Conservation (phyloP, 2,888 invertebrate genomes). For the Meloe dianella region DNA sequence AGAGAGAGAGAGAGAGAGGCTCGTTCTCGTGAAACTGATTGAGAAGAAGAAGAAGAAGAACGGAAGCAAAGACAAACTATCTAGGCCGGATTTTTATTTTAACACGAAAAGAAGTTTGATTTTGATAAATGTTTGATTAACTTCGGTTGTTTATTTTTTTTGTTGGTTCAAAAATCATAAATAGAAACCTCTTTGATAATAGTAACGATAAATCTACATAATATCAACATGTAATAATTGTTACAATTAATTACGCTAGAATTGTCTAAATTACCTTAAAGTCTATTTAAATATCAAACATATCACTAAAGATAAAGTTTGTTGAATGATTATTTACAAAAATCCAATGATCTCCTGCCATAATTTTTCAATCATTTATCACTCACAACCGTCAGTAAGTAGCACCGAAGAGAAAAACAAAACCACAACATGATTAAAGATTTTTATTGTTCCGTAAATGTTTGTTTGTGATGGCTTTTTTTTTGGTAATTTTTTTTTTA, state of each 20-base stretch:
- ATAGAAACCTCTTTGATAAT: slow-evolving; percentile 33
- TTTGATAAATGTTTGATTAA: slow-evolving; percentile 17
- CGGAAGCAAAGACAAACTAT: slow-evolving; percentile 29
- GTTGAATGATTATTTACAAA: slow-evolving; percentile 12
- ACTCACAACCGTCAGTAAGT: slow-evolving; percentile 36
- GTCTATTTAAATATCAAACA: slow-evolving; percentile 43
- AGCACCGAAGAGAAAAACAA: slow-evolving; percentile 39
- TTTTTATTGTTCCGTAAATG: slow-evolving; percentile 21
- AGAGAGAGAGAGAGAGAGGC: background rate
- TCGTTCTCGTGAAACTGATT: background rate
- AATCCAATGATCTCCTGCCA: background rate
- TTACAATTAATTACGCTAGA: slow-evolving; percentile 46
- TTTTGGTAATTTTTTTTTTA: no score
- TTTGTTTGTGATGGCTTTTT: background rate
- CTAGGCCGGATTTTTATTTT: background rate
- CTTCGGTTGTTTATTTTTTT: no score
- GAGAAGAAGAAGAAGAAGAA: background rate
- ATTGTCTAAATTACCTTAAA: slow-evolving; percentile 40
- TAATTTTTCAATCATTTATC: slow-evolving; percentile 14
- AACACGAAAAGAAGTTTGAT: background rate
- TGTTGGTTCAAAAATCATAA: slow-evolving; percentile 18
- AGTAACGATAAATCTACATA: slow-evolving; percentile 49
- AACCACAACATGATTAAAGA: slow-evolving; percentile 8
- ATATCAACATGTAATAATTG: slow-evolving; percentile 50
- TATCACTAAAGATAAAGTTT: slow-evolving; percentile 40